Conservation (phyloP, 2,113 vertebrate genomes). For the Antechinus flavipes region DNA sequence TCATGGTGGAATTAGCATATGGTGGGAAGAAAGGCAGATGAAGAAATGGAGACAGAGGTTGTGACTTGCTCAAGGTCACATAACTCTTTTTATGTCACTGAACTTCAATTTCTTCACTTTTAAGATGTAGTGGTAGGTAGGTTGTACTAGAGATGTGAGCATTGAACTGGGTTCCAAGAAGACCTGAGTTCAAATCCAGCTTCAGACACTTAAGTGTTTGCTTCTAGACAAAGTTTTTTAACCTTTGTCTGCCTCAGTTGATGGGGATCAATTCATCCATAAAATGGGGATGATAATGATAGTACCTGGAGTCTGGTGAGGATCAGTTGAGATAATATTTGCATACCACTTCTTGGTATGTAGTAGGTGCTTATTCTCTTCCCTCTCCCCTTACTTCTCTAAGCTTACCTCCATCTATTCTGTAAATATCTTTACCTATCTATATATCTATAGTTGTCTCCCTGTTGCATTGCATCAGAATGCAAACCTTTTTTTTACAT, state of each 20-base stretch:
- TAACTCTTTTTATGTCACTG: not conserved
- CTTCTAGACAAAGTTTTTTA: not conserved
- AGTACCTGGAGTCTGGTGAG: not conserved
- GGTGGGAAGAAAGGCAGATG: not conserved
- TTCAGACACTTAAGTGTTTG: not conserved
- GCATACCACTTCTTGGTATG: not conserved
- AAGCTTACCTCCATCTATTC: not conserved
- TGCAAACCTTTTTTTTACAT: not conserved
- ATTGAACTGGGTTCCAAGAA: not conserved
- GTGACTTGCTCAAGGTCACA: not conserved
- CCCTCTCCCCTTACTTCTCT: not conserved
- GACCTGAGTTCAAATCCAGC: not conserved
- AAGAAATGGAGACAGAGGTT: not conserved
- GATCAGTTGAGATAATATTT: not conserved
- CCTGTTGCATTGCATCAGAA: not conserved
- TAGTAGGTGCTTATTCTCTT: not conserved
- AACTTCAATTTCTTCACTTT: not conserved
- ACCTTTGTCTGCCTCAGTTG: not conserved
- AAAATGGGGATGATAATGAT: not conserved
- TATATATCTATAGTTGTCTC: not conserved
- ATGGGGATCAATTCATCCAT: not conserved
- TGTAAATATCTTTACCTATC: not conserved
- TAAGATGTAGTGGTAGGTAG: not conserved
- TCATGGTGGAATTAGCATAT: not conserved
- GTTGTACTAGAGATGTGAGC: not conserved